phyloP scores from a whole-genome alignment of 2,113 vertebrate species.

The Ardeotis arabs region DNA sequence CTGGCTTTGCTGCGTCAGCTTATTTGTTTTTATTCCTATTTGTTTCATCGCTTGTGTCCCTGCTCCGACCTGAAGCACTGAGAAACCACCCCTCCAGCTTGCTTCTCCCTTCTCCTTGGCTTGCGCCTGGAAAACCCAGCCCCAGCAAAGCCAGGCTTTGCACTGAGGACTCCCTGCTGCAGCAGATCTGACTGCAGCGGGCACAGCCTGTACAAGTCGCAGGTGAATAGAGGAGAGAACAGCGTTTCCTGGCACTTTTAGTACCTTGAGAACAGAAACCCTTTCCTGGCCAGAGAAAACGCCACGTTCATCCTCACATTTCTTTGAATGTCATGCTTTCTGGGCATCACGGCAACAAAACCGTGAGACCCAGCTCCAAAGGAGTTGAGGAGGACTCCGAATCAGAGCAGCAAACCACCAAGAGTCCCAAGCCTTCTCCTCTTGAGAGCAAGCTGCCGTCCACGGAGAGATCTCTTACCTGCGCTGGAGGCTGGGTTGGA shows the following conservation, averaged over 20 bases:
- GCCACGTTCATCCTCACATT: rapidly evolving
- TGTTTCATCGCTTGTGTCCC: too few species aligned
- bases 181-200: rapidly evolving
- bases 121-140: background rate
- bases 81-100: background rate
- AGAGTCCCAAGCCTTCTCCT: background rate
- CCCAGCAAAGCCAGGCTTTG: background rate
- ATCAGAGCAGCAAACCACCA: background rate
- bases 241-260: background rate
- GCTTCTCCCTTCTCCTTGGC: background rate
- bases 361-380: too few species aligned
- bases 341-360: background rate
- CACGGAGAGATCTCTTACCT: background rate
- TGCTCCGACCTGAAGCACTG: background rate
- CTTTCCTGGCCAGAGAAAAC: background rate
- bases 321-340: background rate
- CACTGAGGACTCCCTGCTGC: background rate
- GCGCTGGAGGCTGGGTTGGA: background rate
- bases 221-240: background rate
- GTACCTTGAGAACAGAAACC: background rate
- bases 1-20: background rate
- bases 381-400: background rate
- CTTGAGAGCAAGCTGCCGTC: background rate
- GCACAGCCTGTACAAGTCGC: too few species aligned
- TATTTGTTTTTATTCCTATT: background rate